Conservation (phyloP, 2,797 vertebrate species). For the Prionace glauca region DNA sequence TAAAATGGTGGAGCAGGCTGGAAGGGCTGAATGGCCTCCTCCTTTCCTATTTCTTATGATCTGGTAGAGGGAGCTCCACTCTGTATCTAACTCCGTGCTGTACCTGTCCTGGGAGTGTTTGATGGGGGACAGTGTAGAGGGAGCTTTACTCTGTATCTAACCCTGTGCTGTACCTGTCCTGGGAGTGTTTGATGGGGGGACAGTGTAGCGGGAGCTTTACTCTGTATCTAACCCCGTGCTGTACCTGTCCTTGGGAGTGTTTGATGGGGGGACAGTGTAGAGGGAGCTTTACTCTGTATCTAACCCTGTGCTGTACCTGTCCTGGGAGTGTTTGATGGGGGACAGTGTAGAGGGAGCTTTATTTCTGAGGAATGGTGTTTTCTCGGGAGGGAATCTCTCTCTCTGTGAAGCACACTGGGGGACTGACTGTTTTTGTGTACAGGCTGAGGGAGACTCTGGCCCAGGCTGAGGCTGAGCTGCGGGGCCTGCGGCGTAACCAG, state of each 20-base stretch:
- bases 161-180: no score
- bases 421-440: conserved; percentile 25
- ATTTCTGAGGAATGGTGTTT: not conserved
- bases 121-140: no score
- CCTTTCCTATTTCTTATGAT: no score
- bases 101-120: no score
- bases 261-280: not conserved
- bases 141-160: no score
- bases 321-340: not conserved
- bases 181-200: not conserved
- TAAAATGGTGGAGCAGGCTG: no score
- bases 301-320: not conserved
- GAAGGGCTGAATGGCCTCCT: no score
- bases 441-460: conserved; percentile 63
- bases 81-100: no score
- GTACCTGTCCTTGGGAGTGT: not conserved
- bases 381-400: not conserved
- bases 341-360: not conserved
- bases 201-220: not conserved
- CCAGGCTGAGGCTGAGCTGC: conserved; percentile 64
- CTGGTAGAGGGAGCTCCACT: no score
- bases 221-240: not conserved
- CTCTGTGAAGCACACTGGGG: not conserved
- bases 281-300: conserved; percentile 10
- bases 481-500: conserved; percentile 62